Base-by-base conservation (phyloP, 2,888 invertebrate genomes). In the Colletes collaris region DNA sequence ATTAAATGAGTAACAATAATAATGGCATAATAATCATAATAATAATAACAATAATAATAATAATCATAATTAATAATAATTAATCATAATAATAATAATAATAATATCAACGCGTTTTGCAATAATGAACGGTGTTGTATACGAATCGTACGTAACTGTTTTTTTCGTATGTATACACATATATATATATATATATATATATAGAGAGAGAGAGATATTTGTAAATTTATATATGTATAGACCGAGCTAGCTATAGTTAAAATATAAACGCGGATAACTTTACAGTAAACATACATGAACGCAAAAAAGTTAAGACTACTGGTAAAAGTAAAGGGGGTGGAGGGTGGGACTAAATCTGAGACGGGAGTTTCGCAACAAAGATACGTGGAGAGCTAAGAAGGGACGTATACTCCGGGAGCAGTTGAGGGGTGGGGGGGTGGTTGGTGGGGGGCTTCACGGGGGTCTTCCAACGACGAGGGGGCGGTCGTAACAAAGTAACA, bases 251-350 rank as follows among this genome's bases (percentile, higher is more conserved):
- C 65, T 69, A 77, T 40, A 79, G 76, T 72, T 71, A 75, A 85
- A 83, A 85, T 79, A 73, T 88, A 87, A 86, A 82, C 77, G 83
- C 85, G 85, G 79, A 84, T 86, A 90, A 89, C 85, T 91, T 87
- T 90, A 91, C 90, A 90, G 70, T 90, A 86, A 89, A 90, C 88
- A 83, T 90, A 89, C 84, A 88, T 87, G 81, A 91, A 86, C 86
- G 84, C 88, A 87, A 88, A 87, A 55, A 27, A 63, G 62, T 35
- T 66, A 56, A 56, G 49, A 69, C 84, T 87, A 87, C 84, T 74
- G 68, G 66, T 65, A 64, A 64, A 56, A 72, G 55, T 60, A 69
- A 65, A 58, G 37, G 65, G 44, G 27, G 2, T 1, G 27, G 27
- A 2, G 27, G 27, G 16, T 16, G 16, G 27, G 37, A 58, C 69